Percentiles rank a stretch among this genome's conserved stretches.
These are phyloP conservation scores for Hetaerina titia DNA, from an alignment of 2,888 invertebrate genomes.

Conservation along the genomic window DNA sequence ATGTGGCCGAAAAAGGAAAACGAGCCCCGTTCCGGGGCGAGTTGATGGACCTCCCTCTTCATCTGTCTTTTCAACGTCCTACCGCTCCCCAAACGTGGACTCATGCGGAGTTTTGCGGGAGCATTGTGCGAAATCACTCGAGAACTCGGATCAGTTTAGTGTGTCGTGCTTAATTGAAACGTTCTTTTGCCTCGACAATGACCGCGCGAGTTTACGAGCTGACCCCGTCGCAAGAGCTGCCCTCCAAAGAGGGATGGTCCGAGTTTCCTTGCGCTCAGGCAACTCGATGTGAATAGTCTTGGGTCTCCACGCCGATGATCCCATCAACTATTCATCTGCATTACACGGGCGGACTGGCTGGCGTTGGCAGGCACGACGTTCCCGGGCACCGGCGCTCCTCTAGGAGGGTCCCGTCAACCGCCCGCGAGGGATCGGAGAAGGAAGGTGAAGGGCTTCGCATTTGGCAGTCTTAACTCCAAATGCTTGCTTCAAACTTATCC, in stretches of 20 bases:
- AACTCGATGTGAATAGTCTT: neutral
- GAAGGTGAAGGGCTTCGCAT: neutral
- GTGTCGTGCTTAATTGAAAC: neutral
- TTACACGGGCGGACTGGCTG: neutral
- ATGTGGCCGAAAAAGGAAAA: no score
- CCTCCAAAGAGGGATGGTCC: neutral
- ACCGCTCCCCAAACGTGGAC: no score
- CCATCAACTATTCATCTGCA: constrained; percentile 18
- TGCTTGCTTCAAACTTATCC: no score
- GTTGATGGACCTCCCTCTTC: no score
- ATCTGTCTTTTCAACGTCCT: no score
- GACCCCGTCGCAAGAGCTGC: neutral
- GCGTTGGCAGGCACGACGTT: constrained; percentile 3
- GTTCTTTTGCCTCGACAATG: neutral
- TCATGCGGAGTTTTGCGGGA: no score
- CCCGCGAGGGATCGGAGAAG: neutral
- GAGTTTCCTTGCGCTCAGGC: neutral
- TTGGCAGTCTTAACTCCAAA: no score
- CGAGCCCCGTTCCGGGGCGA: no score
- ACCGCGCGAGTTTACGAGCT: neutral
- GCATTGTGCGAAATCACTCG: no score
- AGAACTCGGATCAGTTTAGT: no score
- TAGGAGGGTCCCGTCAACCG: neutral
- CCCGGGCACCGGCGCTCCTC: neutral
- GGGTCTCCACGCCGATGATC: neutral